Evolutionary conservation across 2,797 vertebrate species (phyloP), one percentile per base, ranked within the genome.

Genomic region (Sebastes itinus): DNA sequence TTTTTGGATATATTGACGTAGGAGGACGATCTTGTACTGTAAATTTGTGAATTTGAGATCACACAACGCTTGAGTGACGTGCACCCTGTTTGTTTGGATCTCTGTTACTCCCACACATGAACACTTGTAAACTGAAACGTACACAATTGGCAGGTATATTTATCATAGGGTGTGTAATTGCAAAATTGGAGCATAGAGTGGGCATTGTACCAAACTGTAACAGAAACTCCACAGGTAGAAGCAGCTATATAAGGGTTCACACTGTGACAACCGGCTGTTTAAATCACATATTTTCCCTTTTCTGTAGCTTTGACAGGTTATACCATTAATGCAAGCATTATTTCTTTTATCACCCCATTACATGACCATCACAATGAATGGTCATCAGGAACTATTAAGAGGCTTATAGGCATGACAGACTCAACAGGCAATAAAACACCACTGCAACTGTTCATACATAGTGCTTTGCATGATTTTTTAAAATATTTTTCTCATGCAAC

Each of bases 11-110:
- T 23, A 55, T 9, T 42, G 35, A 38, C 32, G 75, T 65, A 54
- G 68, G 54, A 73, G 63, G 76, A 77, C 35, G 72, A 73, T 54
- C 63, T 59, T 66, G 59, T 7, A 27, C 46, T 28, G 61, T 72
- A 42, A 58, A 77, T 58, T 55, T 62, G 62, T 28, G 27, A 42
- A 42, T 42, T 42, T 42, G 38, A 46, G 52, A 75, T 56, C 58
- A 52, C 42, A 38, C 27, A 68, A 46, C 1, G 16, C 42, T 46
- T 16, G 42, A 46, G 42, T 46, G 42, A 46, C 23, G 52, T 56
- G 32, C 32, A 58, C 14, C 54, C 35, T 23, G 14, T 65, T 67
- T 68, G 60, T 71, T 63, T 25, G 49, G 52, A 30, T 30, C 49
- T 35, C 10, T 65, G 33, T 74, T 78, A n/a, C 63, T 70, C 66